Conservation (phyloP, 1,140 invertebrate species). For the Vanessa atalanta region DNA sequence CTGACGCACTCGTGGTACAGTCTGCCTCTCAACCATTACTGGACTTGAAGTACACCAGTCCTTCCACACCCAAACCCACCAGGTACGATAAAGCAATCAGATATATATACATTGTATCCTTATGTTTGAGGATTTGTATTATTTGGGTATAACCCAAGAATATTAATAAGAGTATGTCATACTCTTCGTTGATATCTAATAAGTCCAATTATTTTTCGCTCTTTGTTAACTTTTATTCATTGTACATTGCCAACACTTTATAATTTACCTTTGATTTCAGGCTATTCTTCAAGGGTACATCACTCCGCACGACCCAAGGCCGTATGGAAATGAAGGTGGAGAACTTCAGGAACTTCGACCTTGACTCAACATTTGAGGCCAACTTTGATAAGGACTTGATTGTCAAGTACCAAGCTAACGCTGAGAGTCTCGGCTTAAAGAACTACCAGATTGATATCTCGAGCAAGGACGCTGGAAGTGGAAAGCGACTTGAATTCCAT, state of each 20-base stretch:
- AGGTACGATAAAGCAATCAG: conserved; percentile 45
- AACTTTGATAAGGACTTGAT: conserved; percentile 85
- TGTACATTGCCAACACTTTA: too few species aligned
- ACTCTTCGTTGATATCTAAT: too few species aligned
- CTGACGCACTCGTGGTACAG: conserved; percentile 73
- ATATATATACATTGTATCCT: not conserved
- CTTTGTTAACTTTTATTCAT: too few species aligned
- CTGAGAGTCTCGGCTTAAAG: conserved; percentile 84
- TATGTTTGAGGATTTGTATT: not conserved
- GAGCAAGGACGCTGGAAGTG: conserved; percentile 82
- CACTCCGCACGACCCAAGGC: conserved; percentile 81
- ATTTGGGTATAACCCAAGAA: too few species aligned
- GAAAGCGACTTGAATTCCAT: conserved; percentile 83
- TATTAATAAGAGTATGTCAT: too few species aligned
- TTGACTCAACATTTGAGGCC: conserved; percentile 80
- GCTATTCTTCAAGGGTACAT: conserved; percentile 80
- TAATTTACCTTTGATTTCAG: conserved; percentile 43
- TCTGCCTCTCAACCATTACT: conserved; percentile 69
- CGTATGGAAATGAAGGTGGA: conserved; percentile 80
- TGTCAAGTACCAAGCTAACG: conserved; percentile 84
- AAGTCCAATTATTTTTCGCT: too few species aligned
- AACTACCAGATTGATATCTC: conserved; percentile 84
- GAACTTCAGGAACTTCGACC: conserved; percentile 78
- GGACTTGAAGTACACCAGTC: conserved; percentile 72
- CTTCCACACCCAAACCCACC: conserved; percentile 48